Base-by-base conservation (phyloP, 2,888 invertebrate species). In the Apeira syringaria region DNA sequence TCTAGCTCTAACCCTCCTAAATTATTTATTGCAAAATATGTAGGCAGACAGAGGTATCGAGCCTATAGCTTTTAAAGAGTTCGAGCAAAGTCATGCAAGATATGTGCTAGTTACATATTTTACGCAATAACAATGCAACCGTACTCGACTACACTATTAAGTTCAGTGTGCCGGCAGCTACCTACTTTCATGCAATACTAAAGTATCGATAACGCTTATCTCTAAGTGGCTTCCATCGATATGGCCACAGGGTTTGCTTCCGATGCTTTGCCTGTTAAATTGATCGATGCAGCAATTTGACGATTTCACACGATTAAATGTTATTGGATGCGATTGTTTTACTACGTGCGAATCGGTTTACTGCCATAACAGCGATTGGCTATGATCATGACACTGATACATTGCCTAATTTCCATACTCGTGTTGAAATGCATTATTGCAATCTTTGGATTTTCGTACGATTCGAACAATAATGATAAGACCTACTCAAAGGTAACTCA, bases 191-290 rank as follows among this genome's bases (percentile, higher is more conserved):
- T 39, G 46, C 39, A 50, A 49, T 43, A 45, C 40, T 27, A 38
- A 40, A 45, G 35, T 34, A 40, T 39, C 35, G 54, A 59, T 68
- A 69, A 60, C 56, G 35, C 55, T 59, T 68, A 64, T 68, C 64
- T 62, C 38, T 55, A 57, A 68, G 60, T 63, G 61, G 45, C 32
- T 50, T 52, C 58, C 49, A 55, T 57, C 42, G 47, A 36, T 59
- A 56, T 59, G 59, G 56, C 53, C 52, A 50, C 50, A 61, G 46
- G 37, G 45, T 56, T 61, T 59, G 61, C 59, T 62, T 59, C 43
- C 41, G 49, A 32, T 51, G 22, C 39, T 64, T 63, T 62, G 40
- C 50, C 52, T 50, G 53, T 56, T 53, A 57, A 56, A 56, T 38
- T 53, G 49, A 53, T 44, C 30, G 32, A 30, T 24, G 15, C n/a